Evolutionary conservation across 2,113 vertebrate species (phyloP).

Genomic region (Coptodon rendalli): DNA sequence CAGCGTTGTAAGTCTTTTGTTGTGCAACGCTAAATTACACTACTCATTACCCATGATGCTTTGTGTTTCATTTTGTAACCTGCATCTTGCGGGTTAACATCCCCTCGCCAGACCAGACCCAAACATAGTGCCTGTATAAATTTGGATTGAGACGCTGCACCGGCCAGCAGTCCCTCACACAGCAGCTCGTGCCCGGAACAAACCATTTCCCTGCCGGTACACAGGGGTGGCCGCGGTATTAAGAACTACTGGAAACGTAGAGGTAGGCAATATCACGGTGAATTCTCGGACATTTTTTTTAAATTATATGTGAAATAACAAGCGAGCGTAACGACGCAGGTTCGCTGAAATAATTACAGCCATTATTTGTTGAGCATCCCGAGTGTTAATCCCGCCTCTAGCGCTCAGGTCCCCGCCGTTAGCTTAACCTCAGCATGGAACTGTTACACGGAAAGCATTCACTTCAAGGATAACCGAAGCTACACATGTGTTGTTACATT

Average conservation of each 20-base stretch:
- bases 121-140: neutral
- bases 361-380: neutral
- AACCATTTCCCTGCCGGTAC: neutral
- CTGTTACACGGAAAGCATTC: neutral
- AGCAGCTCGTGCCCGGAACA: neutral
- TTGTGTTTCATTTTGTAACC: neutral
- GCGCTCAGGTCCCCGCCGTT: neutral
- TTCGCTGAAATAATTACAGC: rapidly evolving
- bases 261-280: slow-evolving; percentile 24
- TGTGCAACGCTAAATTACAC: neutral
- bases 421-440: neutral
- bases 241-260: neutral
- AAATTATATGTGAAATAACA: rapidly evolving
- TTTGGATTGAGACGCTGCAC: neutral
- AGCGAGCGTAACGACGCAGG: rapidly evolving
- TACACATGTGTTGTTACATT: rapidly evolving
- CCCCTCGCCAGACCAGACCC: neutral
- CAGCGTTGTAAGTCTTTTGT: neutral
- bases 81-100: neutral
- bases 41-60: slow-evolving; percentile 6
- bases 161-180: neutral
- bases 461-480: neutral
- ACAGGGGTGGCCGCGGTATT: neutral
- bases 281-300: neutral
- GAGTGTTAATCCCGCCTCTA: neutral